A percentile compares a stretch with the other conserved stretches of the same genome.
Evolutionary conservation across 2,113 vertebrate species (phyloP).

Genomic region (Taxidea taxus): DNA sequence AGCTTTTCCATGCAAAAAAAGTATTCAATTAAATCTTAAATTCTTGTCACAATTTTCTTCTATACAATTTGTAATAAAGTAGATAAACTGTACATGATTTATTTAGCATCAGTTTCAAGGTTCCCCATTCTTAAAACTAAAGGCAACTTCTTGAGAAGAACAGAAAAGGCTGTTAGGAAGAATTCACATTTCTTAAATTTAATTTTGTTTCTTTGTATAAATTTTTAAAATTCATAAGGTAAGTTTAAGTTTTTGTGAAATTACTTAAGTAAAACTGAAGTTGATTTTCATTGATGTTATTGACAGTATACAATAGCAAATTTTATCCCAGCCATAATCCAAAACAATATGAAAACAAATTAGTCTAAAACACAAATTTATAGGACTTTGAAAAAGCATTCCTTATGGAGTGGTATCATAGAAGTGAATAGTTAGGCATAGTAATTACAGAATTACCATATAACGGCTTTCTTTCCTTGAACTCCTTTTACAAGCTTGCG

Average conservation of each 20-base stretch:
- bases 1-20: neutral
- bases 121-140: neutral
- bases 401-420: neutral
- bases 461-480: too few species aligned
- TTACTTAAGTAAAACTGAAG: neutral
- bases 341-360: neutral
- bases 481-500: too few species aligned
- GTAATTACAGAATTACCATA: neutral
- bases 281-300: neutral
- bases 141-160: neutral
- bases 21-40: neutral
- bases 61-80: neutral
- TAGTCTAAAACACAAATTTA: neutral
- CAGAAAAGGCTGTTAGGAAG: neutral
- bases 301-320: neutral
- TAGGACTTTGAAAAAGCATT: neutral
- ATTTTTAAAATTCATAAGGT: neutral
- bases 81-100: neutral
- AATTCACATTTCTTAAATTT: neutral
- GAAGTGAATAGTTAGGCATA: neutral
- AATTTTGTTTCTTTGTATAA: neutral
- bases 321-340: neutral
- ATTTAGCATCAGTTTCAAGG: neutral
- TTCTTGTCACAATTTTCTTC: neutral
- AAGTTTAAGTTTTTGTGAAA: neutral